phyloP scores from a whole-genome alignment of 2,888 invertebrate species.

The Suillia variegata region DNA sequence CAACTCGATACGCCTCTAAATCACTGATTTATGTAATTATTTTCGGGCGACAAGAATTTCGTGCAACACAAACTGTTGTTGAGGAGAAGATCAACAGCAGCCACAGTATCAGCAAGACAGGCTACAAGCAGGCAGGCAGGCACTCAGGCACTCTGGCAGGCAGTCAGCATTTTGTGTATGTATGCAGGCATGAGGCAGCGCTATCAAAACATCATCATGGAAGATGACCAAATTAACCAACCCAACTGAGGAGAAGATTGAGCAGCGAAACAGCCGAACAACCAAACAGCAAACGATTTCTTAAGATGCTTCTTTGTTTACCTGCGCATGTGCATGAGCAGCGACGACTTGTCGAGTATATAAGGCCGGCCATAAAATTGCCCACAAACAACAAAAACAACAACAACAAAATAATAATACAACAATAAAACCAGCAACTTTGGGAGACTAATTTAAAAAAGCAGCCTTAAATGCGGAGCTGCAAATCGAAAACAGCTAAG shows the following conservation, averaged over 20 bases:
- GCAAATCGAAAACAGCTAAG: neutral
- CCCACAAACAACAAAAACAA: no score
- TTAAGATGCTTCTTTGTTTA: no score
- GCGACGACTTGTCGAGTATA: neutral
- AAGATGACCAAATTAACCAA: conserved; percentile 53
- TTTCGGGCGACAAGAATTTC: conserved; percentile 48
- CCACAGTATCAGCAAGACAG: neutral
- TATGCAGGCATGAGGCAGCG: conserved; percentile 22
- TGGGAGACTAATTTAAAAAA: neutral
- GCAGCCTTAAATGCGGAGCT: neutral
- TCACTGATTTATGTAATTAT: conserved; percentile 55
- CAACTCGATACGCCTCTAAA: conserved; percentile 52
- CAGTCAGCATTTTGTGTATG: neutral
- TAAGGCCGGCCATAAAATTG: neutral
- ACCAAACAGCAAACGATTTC: no score
- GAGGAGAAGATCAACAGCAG: neutral
- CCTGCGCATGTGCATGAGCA: no score
- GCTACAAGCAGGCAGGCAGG: conserved; percentile 2
- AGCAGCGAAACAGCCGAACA: neutral
- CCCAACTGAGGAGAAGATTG: conserved; percentile 22
- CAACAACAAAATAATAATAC: neutral
- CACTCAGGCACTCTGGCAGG: neutral
- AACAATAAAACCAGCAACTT: neutral
- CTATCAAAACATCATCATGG: conserved; percentile 56
- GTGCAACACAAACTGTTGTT: conserved; percentile 26